Percentiles rank a stretch among this genome's conserved stretches.
Conservation (phyloP, 2,113 vertebrate genomes). For the Hippocampus barbouri region DNA sequence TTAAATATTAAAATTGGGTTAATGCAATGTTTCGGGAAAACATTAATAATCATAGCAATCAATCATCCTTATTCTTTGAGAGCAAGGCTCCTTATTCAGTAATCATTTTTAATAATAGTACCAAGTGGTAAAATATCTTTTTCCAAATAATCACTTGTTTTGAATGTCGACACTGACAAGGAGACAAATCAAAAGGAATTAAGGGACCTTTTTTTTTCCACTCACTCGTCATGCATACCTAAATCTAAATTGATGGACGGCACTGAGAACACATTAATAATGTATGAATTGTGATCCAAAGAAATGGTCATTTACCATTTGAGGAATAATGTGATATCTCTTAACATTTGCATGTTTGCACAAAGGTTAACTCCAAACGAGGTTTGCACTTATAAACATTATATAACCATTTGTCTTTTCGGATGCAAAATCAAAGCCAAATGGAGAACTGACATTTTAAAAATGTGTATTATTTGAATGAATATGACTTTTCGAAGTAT, state of each 20-base stretch:
- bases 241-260: slow-evolving; percentile 58
- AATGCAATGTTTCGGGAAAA: background rate
- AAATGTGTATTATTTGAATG: no score
- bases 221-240: slow-evolving; percentile 59
- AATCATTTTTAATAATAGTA: background rate
- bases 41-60: background rate
- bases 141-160: slow-evolving; percentile 40
- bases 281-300: slow-evolving; percentile 44
- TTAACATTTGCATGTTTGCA: background rate
- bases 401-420: background rate
- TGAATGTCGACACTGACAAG: slow-evolving; percentile 42
- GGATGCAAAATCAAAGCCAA: background rate
- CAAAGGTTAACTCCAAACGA: background rate
- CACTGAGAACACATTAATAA: slow-evolving; percentile 57
- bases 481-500: background rate
- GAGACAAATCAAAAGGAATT: slow-evolving; percentile 56
- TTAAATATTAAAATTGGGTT: background rate
- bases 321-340: slow-evolving; percentile 7
- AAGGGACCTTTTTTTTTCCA: slow-evolving; percentile 36
- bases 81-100: background rate
- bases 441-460: no score
- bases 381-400: background rate
- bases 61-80: background rate
- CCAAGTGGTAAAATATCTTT: slow-evolving; percentile 1
- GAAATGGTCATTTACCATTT: slow-evolving; percentile 36